A percentile compares a stretch with the other conserved stretches of the same genome.
Evolutionary conservation across 2,888 invertebrate species (phyloP).

Genomic region (Philopedon plagiatum): DNA sequence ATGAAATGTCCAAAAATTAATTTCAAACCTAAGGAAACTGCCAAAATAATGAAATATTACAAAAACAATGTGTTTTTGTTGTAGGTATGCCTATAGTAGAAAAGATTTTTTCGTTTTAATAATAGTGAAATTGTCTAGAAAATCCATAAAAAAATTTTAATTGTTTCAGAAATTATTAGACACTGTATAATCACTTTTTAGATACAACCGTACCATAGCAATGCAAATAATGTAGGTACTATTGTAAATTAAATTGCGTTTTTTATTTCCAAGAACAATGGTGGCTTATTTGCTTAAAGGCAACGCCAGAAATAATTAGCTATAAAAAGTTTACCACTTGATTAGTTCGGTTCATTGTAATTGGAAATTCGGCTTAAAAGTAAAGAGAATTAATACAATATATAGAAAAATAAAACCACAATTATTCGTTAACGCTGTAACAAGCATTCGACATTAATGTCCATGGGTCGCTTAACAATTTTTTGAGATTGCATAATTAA

Average conservation of each 20-base stretch:
- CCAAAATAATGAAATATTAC: too few relatives aligned
- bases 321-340: conserved; percentile 4
- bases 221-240: not conserved
- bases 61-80: too few relatives aligned
- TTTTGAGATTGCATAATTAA: conserved; percentile 16
- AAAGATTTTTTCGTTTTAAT: too few relatives aligned
- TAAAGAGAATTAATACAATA: conserved; percentile 4
- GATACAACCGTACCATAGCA: not conserved
- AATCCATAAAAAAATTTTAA: not conserved
- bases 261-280: not conserved
- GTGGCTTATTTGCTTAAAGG: conserved; percentile 6
- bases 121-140: too few relatives aligned
- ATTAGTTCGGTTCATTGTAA: conserved; percentile 14
- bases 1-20: too few relatives aligned
- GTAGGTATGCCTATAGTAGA: too few relatives aligned
- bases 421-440: conserved; percentile 17
- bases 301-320: not conserved
- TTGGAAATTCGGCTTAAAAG: not conserved
- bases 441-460: conserved; percentile 9
- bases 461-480: conserved; percentile 20
- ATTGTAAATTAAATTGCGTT: not conserved
- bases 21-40: too few relatives aligned
- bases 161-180: not conserved
- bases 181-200: not conserved
- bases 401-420: conserved; percentile 30